Percentiles rank a stretch among this genome's conserved stretches.
Evolutionary conservation across 2,113 vertebrate species (phyloP).

Genomic region (Chauna torquata): DNA sequence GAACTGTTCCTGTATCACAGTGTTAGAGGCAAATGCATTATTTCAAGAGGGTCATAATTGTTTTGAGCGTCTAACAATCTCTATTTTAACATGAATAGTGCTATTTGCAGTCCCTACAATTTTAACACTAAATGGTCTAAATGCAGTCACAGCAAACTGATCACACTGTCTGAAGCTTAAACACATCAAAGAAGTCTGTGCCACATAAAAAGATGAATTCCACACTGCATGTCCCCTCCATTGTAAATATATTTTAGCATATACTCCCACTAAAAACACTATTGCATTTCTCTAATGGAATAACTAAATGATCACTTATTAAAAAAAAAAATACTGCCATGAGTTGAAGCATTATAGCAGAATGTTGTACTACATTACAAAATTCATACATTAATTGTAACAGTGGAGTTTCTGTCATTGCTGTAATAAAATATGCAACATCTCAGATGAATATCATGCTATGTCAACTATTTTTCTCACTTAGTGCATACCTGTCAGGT

Average conservation of each 20-base stretch:
- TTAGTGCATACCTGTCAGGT: not conserved
- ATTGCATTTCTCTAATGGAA: not conserved
- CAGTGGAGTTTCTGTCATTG: not conserved
- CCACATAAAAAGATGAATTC: not conserved
- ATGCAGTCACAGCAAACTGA: slow-evolving; percentile 40
- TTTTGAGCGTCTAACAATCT: not conserved
- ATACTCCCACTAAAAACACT: not conserved
- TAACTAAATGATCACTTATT: not conserved
- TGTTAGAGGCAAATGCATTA: slow-evolving; percentile 65
- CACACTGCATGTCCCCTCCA: not conserved
- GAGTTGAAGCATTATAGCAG: not conserved
- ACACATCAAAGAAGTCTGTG: not conserved
- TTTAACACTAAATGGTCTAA: not conserved
- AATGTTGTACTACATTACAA: not conserved
- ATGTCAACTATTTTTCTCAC: not conserved
- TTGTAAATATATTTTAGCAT: not conserved
- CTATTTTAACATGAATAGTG: not conserved
- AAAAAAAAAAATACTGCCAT: not conserved
- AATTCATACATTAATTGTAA: not conserved
- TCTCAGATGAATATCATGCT: not conserved
- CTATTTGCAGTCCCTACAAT: not conserved
- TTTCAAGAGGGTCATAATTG: not conserved
- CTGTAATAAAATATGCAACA: not conserved
- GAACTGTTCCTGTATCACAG: slow-evolving; percentile 66
- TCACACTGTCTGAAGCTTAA: not conserved